Conservation (phyloP, 2,797 vertebrate species). For the Microcaecilia unicolor region DNA sequence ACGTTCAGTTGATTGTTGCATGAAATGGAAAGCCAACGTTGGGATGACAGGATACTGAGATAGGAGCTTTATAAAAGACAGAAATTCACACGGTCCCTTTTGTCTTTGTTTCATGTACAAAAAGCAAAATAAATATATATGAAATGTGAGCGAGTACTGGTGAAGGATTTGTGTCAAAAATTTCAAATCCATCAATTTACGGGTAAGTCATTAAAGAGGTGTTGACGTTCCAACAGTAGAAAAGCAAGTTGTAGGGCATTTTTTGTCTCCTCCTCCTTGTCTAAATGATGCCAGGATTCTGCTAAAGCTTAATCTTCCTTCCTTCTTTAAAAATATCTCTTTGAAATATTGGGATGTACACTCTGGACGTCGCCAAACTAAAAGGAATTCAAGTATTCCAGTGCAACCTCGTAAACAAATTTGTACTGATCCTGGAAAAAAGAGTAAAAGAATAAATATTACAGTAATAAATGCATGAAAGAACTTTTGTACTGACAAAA, state of each 20-base stretch:
- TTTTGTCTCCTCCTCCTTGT: conserved; percentile 23
- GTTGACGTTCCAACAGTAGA: conserved; percentile 23
- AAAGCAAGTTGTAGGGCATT: conserved; percentile 37
- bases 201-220: conserved; percentile 34
- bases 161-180: conserved; percentile 35
- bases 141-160: conserved; percentile 30
- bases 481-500: too few relatives aligned
- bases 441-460: too few relatives aligned
- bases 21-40: conserved; percentile 34
- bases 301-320: conserved; percentile 12
- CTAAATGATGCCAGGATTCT: conserved; percentile 21
- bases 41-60: conserved; percentile 28
- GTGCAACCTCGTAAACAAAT: conserved; percentile 95
- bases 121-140: conserved; percentile 34
- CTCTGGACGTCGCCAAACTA: conserved; percentile 26
- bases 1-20: conserved; percentile 36
- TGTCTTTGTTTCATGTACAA: conserved; percentile 26
- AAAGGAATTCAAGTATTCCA: conserved; percentile 93
- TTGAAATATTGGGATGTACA: conserved; percentile 14
- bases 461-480: too few relatives aligned
- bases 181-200: conserved; percentile 28
- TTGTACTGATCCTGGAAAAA: conserved; percentile 92
- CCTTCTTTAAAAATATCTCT: conserved; percentile 24
- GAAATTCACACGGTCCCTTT: conserved; percentile 22
- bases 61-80: conserved; percentile 27